Base-by-base conservation (phyloP, 2,113 vertebrate species). In the Jacana jacana region DNA sequence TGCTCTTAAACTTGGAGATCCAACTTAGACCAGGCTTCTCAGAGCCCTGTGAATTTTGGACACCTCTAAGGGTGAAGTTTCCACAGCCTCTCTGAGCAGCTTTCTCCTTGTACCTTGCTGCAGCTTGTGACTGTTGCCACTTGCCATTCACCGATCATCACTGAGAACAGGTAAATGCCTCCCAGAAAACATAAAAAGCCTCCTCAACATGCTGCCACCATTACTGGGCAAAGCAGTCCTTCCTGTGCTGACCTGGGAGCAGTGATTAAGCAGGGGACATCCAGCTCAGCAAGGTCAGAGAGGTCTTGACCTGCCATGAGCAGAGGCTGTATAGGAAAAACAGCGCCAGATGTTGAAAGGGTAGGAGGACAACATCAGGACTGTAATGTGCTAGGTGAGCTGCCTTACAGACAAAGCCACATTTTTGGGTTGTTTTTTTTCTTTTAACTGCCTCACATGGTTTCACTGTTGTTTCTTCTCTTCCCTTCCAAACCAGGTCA, bases 91-190 rank as follows among this genome's bases (percentile, higher is more conserved):
- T 24, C 14, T 44, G 16, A 91, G 35, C 13, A 65, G 5, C 30
- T 73, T 89, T 84, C 11, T 35, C 16, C 27, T 39, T 24, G 16
- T 44, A 19, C 13, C 15, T 75, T 63, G 19, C 18, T 82, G 61
- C 65, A 79, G n/a, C 46, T 51, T 75, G 46, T 63, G 55, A 49
- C 46, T 54, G 3, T 27, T 51, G 28, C 17, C 10, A 3, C 24
- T 83, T 63, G 31, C 4, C 17, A 70, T 70, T 49, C 30, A 16
- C 33, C 0, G 0, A 68, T 40, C 17, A 44, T 13, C 3, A 0
- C 40, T 16, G 27, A 49, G 70, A 88, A 57, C 13, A 57, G 12
- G 19, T 22, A 54, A 23, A 7, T 16, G 11, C 31, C 22, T 39
- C 35, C 40, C 7, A 23, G 39, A 68, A 64, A 55, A 12, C 22